Base-by-base conservation (phyloP, 1,140 invertebrate species). In the Amyelois transitella region DNA sequence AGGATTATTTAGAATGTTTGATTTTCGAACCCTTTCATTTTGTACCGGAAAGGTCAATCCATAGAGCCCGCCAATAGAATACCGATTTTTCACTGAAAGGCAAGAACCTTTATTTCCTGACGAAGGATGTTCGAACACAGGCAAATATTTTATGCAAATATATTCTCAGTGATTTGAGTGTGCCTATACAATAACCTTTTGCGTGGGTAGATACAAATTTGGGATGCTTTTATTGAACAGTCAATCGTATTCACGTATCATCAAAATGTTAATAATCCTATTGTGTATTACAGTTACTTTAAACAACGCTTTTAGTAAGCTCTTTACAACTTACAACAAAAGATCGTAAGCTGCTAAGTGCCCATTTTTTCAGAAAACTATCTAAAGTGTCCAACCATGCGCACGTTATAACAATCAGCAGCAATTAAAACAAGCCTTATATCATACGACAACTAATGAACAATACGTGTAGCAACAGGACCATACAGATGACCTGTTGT, bases 11-110 rank as follows among this genome's bases (percentile, higher is more conserved):
- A 12, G 8, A 32, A 10, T 10, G 8, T 32, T 32, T 4, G 8
- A 32, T 32, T 32, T 2, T 38, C 32, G n/a, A 57, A 54, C 44
- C 19, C 22, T 18, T 44, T 53, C 50, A 55, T 58, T n/a, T 61
- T 60, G 47, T 32, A 28, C 43, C 60, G 60, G 63, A 69, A 69
- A 63, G 66, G 57, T 60, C 62, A 65, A 57, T 62, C 32, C 59
- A 51, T 59, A 24, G 38, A 18, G n/a, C 8, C 45, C 49, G 55
- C 32, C 2, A 43, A 18, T 43, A 51, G 55, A 64, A 61, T 44
- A 14, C 32, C 32, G 12, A 20, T 21, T 59, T 69, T 58, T 25
- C 45, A 53, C 54, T 51, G 52, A 44, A 58, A 47, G 49, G 7
- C 21, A 21, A 10, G 10, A 51, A 55, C 53, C 44, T 54, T 53